phyloP scores from a whole-genome alignment of 37 sponge, comb jelly and placozoan species.

The Diacarnus erythraeanus region DNA sequence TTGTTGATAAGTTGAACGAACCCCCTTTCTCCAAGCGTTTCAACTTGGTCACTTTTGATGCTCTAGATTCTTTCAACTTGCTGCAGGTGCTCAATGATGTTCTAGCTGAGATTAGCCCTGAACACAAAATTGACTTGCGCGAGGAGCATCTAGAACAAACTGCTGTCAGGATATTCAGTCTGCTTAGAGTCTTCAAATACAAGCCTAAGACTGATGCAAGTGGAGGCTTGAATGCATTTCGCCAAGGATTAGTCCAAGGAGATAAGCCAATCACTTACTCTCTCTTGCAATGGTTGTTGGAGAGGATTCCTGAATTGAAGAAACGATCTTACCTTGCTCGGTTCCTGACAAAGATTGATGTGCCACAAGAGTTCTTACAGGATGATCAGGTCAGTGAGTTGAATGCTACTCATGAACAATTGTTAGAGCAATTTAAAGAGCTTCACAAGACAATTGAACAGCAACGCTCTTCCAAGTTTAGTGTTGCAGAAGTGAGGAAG shows the following conservation, averaged over 20 bases:
- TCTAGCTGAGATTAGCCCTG: slow-evolving; percentile 84
- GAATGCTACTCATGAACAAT: slow-evolving; percentile 60
- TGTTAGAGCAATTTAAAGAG: slow-evolving; percentile 92
- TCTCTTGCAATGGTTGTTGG: slow-evolving; percentile 82
- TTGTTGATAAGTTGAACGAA: slow-evolving; percentile 87
- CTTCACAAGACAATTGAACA: slow-evolving; percentile 89
- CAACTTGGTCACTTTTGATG: slow-evolving; percentile 93
- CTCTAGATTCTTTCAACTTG: slow-evolving; percentile 79
- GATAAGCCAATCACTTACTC: slow-evolving; percentile 82
- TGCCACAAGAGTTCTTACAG: slow-evolving; percentile 87
- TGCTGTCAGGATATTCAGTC: slow-evolving; percentile 83
- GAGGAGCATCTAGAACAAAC: slow-evolving; percentile 95
- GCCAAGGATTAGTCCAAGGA: slow-evolving; percentile 80
- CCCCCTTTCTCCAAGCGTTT: slow-evolving; percentile 77
- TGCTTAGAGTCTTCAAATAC: slow-evolving; percentile 89
- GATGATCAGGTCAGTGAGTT: slow-evolving; percentile 80
- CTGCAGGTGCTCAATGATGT: slow-evolving; percentile 98
- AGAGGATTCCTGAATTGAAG: slow-evolving; percentile 74
- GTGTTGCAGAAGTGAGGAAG: slow-evolving; percentile 83
- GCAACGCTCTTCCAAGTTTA: slow-evolving; percentile 73
- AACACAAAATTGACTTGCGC: slow-evolving; percentile 91
- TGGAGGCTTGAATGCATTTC: slow-evolving; percentile 65
- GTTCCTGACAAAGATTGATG: slow-evolving; percentile 88
- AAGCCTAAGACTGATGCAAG: slow-evolving; percentile 63
- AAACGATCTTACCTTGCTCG: slow-evolving; percentile 87